Evolutionary conservation across 1,140 invertebrate genomes (phyloP).

Genomic region (Drosophila simulans): DNA sequence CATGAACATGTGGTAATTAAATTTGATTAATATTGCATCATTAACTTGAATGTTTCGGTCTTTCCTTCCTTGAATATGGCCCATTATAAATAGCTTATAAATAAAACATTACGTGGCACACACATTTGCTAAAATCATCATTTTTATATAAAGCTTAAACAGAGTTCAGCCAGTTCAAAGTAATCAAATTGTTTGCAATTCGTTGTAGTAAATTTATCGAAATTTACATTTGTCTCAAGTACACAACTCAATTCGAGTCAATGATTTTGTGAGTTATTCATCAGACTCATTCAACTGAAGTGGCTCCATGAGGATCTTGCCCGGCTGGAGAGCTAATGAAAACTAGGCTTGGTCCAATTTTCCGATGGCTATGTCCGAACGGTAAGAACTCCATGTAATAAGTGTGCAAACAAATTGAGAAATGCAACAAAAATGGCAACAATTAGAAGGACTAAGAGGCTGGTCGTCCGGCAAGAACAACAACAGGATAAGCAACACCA

Average conservation of each 20-base stretch:
- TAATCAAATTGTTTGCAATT: neutral
- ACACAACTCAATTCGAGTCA: neutral
- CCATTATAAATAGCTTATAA: too few species aligned
- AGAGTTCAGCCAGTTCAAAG: too few species aligned
- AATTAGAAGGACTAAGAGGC: slow-evolving; percentile 21
- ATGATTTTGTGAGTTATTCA: slow-evolving; percentile 6
- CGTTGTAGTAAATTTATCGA: neutral
- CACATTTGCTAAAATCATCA: too few species aligned
- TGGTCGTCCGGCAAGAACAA: slow-evolving; percentile 8
- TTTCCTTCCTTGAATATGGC: too few species aligned
- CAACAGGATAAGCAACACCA: slow-evolving; percentile 9
- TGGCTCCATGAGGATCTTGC: slow-evolving; percentile 3
- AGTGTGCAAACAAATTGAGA: slow-evolving; percentile 77
- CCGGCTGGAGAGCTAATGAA: slow-evolving; percentile 29
- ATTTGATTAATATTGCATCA: neutral
- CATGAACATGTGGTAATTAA: neutral
- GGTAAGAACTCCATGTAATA: slow-evolving; percentile 50
- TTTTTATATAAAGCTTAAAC: too few species aligned
- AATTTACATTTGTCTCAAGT: neutral
- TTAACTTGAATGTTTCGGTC: neutral
- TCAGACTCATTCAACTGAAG: slow-evolving; percentile 48
- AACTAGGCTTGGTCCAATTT: slow-evolving; percentile 13
- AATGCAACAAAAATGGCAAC: slow-evolving; percentile 49
- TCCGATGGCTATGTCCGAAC: slow-evolving; percentile 12
- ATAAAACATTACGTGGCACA: too few species aligned